Evolutionary conservation across 2,797 vertebrate species (phyloP).

Genomic region (Paedocypris micromegethes): DNA sequence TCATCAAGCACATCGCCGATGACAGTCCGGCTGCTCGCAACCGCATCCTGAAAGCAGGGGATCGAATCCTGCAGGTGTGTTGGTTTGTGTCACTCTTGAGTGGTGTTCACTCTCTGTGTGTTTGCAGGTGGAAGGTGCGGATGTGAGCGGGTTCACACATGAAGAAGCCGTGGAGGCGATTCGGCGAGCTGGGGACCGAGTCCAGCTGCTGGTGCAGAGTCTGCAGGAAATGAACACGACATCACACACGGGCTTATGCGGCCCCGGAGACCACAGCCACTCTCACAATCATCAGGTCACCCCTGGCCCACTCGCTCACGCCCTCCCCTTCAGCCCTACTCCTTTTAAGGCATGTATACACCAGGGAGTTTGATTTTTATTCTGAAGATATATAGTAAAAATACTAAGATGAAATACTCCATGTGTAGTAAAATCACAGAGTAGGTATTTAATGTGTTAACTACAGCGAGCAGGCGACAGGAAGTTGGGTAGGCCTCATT

Average conservation of each 20-base stretch:
- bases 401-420: too few relatives aligned
- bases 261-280: constrained; percentile 9
- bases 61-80: constrained; percentile 87
- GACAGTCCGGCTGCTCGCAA: constrained; percentile 88
- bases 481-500: constrained; percentile 61
- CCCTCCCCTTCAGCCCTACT: constrained; percentile 86
- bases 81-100: not conserved
- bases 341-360: constrained; percentile 87
- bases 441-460: constrained; percentile 1
- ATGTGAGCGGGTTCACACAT: constrained; percentile 90
- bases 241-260: not conserved
- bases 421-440: too few relatives aligned
- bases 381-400: too few relatives aligned
- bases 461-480: constrained; percentile 62
- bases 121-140: constrained; percentile 83
- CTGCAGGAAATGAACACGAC: constrained; percentile 68
- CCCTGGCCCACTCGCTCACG: constrained; percentile 78
- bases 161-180: constrained; percentile 95
- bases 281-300: constrained; percentile 43
- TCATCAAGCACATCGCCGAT: constrained; percentile 91
- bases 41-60: constrained; percentile 84
- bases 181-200: constrained; percentile 84
- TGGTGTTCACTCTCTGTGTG: constrained; percentile 3
- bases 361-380: too few relatives aligned
- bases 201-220: constrained; percentile 87